Evolutionary conservation across 2,888 invertebrate genomes (phyloP), one percentile per base, ranked within the genome.

Genomic region (Rutpela maculata): DNA sequence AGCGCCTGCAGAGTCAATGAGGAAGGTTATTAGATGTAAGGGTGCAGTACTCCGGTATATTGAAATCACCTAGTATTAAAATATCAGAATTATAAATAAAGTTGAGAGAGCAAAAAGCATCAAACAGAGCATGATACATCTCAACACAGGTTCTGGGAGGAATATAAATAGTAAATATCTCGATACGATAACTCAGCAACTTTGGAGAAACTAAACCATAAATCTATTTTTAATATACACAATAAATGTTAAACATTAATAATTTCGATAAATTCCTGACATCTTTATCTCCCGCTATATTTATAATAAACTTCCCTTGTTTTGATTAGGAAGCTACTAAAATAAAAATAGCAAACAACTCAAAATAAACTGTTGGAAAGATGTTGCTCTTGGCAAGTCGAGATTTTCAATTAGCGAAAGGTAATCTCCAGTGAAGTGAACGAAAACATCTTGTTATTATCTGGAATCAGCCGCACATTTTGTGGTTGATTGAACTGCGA

Each of bases 381-480:
- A 18, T 65, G 65, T 65, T 65, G 65, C n/a, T 65, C 43, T 43
- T 65, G 65, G 31, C 43, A 38, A 19, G 43, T 5, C n/a, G n/a
- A 62, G 62, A 18, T 18, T 43, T 65, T 22, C 65, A 65, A 65
- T 65, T 65, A 65, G 19, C 38, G 43, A 12, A 22, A 65, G 31
- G 65, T 65, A 65, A 65, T 65, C 43, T 65, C 43, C 65, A 43
- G 18, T 11, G 65, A 18, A 12, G 12, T 18, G 43, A 38, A 65
- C 43, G 18, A 65, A 65, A 65, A 43, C 65, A 43, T 38, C 43
- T 65, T 63, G 35, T 65, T 43, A 50, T 50, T 50, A 15, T 50
- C 50, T n/a, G 15, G 6, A 50, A 50, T 50, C 50, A 50, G n/a
- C n/a, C 50, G 50, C 50, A 15, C n/a, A n/a, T 7, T 50, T 4